Evolutionary conservation across 2,113 vertebrate genomes (phyloP), one percentile per base, ranked within the genome.

Genomic region (Menura novaehollandiae): DNA sequence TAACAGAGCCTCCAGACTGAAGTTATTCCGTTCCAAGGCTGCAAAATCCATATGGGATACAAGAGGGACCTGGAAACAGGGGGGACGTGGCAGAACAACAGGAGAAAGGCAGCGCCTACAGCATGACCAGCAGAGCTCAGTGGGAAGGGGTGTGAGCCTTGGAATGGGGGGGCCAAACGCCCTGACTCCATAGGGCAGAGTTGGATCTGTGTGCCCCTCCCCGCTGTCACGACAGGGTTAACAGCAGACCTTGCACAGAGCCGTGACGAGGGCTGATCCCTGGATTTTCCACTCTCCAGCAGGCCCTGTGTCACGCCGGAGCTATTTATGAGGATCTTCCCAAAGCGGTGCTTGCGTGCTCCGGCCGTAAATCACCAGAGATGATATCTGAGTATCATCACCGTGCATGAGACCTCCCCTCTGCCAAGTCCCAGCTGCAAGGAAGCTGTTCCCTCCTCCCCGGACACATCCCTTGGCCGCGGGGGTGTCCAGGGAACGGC

Each of bases 271-370:
- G 71, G n/a, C 49, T 89, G 74, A 78, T 91, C 39, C 85, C 18
- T 7, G 6, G 1, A 66, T 97, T 97, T 97, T 96, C 95, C 96
- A 78, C 97, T 91, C 72, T 93, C 97, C 89, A 14, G 92, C 27
- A 62, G 96, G 94, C 90, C 11, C 28, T 68, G 81, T 96, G 95
- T 97, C 95, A 95, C 3, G n/a, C 52, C 0, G 0, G 44, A 80
- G 96, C 89, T 97, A 95, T 96, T 97, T 96, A 95, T 89, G 91
- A 97, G 94, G 51, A 92, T 86, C 88, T 94, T 95, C 85, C 71
- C 77, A 77, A 91, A 82, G 71, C 44, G 59, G 51, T 4, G 2
- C 58, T 94, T 93, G 79, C 5, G 2, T 86, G 82, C 89, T 95
- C 33, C n/a, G 4, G 92, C 68, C 0, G 0, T 96, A 95, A 95